These are phyloP conservation scores for Sciurus niger DNA, from an alignment of 2,113 vertebrate genomes.

Conservation along the genomic window DNA sequence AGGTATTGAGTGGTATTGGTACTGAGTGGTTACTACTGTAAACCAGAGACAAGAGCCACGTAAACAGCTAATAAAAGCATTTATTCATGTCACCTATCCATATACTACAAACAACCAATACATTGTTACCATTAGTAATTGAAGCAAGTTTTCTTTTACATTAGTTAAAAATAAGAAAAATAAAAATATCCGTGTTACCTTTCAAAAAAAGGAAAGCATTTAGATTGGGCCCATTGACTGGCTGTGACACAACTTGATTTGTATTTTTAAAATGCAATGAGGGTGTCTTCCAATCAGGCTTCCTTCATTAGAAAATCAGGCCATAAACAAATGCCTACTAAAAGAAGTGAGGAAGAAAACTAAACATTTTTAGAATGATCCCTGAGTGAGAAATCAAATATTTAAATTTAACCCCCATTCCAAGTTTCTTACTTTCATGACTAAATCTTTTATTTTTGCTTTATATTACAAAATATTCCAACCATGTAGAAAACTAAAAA, in stretches of 20 bases:
- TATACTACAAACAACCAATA: neutral
- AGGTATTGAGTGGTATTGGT: too few relatives aligned
- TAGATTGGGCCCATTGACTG: neutral
- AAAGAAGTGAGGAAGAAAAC: neutral
- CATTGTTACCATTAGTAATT: neutral
- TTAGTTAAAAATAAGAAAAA: neutral
- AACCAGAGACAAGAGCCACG: neutral
- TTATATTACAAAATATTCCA: slow-evolving; percentile 40
- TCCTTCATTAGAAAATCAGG: neutral
- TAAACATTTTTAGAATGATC: neutral
- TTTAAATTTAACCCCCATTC: neutral
- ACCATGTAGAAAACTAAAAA: neutral
- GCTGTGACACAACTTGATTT: neutral
- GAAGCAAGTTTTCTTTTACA: neutral
- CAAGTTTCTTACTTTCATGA: neutral
- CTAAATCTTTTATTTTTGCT: slow-evolving; percentile 14
- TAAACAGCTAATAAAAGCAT: neutral
- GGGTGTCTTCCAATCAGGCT: neutral
- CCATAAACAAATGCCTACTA: neutral
- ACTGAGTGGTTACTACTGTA: neutral
- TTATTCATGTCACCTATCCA: neutral
- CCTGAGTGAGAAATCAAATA: neutral
- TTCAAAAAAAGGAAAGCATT: neutral
- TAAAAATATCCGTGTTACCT: neutral
- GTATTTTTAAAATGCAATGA: neutral